Base-by-base conservation (phyloP, 2,797 vertebrate genomes). In the Gobionotothen gibberifrons region DNA sequence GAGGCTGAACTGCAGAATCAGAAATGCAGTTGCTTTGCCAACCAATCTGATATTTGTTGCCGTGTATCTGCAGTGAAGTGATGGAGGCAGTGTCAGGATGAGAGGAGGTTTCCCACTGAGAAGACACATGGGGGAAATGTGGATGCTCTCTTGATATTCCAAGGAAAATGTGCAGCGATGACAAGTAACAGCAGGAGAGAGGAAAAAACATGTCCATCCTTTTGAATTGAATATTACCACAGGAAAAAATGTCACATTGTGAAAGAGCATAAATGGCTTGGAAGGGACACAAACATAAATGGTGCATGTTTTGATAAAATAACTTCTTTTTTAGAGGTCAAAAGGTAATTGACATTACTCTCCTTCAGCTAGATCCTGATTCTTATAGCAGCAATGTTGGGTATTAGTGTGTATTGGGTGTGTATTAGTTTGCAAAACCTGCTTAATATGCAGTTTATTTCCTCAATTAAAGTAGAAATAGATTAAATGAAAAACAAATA, bases 51-150 rank as follows among this genome's bases (percentile, higher is more conserved):
- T 49, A 15, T 69, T 48, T 48, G 56, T 54, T 9, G 71, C n/a
- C 3, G 7, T 51, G 48, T 16, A 44, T 59, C 69, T 70, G 84
- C 87, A 72, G 76, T 53, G 78, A 40, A 29, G 43, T n/a, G 64
- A 57, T 65, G 52, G 42, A 36, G 32, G 8, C 32, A 17, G 42
- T 44, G 76, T 8, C 29, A 53, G 54, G 40, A 67, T 22, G 66
- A 70, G 63, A 39, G 57, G 40, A 63, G 58, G 61, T 46, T 62
- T 29, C 78, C 56, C 66, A 4, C 72, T n/a, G 70, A 72, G 63
- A 12, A 48, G n/a, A 40, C 57, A 72, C 57, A 60, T 44, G 67
- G 49, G 15, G 59, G 13, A 52, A 53, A 78, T 42, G 26, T 39
- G 42, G 32, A 44, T 9, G 59, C 63, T 17, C 17, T 26, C 16